phyloP scores from a whole-genome alignment of 2,888 invertebrate genomes.

The Galerucella calmariensis region DNA sequence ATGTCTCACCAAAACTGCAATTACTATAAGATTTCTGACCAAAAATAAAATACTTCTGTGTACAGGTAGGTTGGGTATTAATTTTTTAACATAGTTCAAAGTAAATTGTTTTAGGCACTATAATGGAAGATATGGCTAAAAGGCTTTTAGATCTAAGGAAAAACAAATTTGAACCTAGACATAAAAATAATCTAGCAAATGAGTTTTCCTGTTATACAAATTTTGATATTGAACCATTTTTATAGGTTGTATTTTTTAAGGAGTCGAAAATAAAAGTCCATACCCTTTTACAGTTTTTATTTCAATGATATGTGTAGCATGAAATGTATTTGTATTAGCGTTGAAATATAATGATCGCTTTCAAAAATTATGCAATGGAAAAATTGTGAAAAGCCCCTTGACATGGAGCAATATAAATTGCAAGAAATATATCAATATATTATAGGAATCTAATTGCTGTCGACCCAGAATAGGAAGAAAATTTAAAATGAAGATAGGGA shows the following conservation, averaged over 20 bases:
- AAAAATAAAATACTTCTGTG: slow-evolving; percentile 86
- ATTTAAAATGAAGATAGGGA: no score
- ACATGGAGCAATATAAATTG: no score
- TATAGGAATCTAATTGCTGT: no score
- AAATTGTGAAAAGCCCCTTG: no score
- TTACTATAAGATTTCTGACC: slow-evolving; percentile 78
- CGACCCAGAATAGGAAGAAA: no score
- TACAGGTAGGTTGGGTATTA: slow-evolving; percentile 72
- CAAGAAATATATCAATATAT: no score
- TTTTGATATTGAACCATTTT: slow-evolving; percentile 74
- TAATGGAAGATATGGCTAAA: slow-evolving; percentile 79
- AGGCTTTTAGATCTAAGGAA: slow-evolving; percentile 73
- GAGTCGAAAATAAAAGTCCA: slow-evolving; percentile 34
- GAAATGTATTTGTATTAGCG: slow-evolving; percentile 47
- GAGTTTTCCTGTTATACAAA: slow-evolving; percentile 93
- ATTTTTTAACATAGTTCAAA: neutral
- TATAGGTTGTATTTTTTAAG: slow-evolving; percentile 35
- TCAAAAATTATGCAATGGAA: no score
- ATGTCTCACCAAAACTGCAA: slow-evolving; percentile 85
- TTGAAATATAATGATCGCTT: slow-evolving; percentile 23
- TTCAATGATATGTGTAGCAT: slow-evolving; percentile 56
- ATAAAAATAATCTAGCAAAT: slow-evolving; percentile 91
- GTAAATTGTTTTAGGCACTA: slow-evolving; percentile 69
- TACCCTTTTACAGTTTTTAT: slow-evolving; percentile 36
- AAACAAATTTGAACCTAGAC: slow-evolving; percentile 81